phyloP scores from a whole-genome alignment of 2,888 invertebrate species.

The Tanypteryx hageni region DNA sequence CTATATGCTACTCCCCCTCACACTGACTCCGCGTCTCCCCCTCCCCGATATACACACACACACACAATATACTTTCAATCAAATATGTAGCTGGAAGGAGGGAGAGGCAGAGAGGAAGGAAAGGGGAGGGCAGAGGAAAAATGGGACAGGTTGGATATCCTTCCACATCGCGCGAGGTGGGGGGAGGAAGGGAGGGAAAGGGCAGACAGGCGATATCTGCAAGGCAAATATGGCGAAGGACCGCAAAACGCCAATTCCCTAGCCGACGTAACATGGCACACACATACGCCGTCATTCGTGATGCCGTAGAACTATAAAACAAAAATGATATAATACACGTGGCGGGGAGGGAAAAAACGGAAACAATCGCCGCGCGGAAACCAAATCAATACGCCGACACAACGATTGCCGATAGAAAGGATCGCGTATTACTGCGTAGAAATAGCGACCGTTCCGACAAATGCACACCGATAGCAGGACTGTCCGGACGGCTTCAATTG shows the following conservation, averaged over 20 bases:
- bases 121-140: background rate
- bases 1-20: no score
- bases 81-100: constrained; percentile 14
- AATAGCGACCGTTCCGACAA: no score
- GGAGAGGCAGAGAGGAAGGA: background rate
- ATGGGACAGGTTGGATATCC: background rate
- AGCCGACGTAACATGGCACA: background rate
- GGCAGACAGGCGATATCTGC: constrained; percentile 21
- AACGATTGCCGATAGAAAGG: no score
- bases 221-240: constrained; percentile 47
- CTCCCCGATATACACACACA: no score
- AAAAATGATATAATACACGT: background rate
- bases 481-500: no score
- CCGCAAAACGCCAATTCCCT: constrained; percentile 34
- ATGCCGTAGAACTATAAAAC: background rate
- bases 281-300: background rate
- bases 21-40: no score
- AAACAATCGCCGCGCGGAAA: background rate
- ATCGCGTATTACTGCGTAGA: no score
- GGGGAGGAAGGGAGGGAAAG: background rate
- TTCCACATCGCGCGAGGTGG: background rate
- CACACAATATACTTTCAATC: constrained; percentile 35
- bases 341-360: background rate
- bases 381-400: no score
- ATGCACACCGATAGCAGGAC: no score